Conservation (phyloP, 2,888 invertebrate species). For the Lithosia quadra region DNA sequence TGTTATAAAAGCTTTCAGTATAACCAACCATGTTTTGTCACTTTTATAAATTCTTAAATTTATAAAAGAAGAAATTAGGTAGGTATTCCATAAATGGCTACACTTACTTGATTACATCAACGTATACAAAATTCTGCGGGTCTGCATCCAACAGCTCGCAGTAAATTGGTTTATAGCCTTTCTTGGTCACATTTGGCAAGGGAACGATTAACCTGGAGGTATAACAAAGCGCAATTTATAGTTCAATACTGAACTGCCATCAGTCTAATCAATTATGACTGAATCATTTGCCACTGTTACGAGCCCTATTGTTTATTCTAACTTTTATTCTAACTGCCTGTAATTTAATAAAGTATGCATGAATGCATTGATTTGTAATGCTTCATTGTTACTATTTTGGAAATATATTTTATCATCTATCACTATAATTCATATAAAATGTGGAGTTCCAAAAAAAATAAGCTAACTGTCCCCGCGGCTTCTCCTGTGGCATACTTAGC, state of each 20-base stretch:
- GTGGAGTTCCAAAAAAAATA: neutral
- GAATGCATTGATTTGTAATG: neutral
- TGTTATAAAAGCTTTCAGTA: too few relatives aligned
- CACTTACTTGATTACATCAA: constrained; percentile 79
- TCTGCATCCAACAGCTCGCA: constrained; percentile 86
- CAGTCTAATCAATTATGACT: neutral
- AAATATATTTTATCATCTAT: neutral
- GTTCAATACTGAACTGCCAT: constrained; percentile 51
- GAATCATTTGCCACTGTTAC: constrained; percentile 7
- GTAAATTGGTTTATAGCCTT: constrained; percentile 85
- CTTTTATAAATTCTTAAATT: neutral
- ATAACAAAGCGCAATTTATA: constrained; percentile 17
- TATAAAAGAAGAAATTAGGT: too few relatives aligned
- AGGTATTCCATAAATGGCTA: neutral
- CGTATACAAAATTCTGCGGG: constrained; percentile 85
- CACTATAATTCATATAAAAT: neutral
- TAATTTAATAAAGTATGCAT: neutral
- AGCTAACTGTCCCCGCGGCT: too few relatives aligned
- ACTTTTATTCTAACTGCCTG: neutral
- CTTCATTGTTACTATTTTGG: neutral
- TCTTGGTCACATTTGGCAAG: constrained; percentile 55
- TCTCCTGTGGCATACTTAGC: too few relatives aligned
- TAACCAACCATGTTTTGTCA: neutral
- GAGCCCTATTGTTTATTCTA: neutral
- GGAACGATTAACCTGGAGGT: constrained; percentile 67